A percentile compares a stretch with the other conserved stretches of the same genome.
These are phyloP conservation scores for Cephus nigrinus DNA, from an alignment of 2,888 invertebrate genomes.

Conservation along the genomic window DNA sequence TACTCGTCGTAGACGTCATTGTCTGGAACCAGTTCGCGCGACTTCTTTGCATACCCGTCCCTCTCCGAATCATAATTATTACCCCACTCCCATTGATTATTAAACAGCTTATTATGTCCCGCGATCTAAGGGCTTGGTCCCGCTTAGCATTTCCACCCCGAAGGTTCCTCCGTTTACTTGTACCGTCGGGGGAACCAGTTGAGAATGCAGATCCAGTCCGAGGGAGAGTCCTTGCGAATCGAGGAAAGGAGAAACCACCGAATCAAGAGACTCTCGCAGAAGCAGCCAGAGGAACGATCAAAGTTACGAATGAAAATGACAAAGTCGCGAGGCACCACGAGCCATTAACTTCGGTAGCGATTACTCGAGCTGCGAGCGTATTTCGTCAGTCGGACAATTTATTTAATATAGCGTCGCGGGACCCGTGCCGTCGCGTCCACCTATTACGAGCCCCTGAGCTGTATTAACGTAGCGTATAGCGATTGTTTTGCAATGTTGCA, in stretches of 20 bases:
- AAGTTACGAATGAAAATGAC: background rate
- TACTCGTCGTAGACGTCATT: constrained; percentile 48
- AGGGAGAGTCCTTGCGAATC: background rate
- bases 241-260: background rate
- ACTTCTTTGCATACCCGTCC: constrained; percentile 60
- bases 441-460: constrained; percentile 26
- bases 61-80: constrained; percentile 61
- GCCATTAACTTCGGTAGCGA: background rate
- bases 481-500: constrained; percentile 64
- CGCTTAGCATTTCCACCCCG: constrained; percentile 3
- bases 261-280: background rate
- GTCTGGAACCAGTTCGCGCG: constrained; percentile 64
- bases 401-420: constrained; percentile 40
- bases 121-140: constrained; percentile 5
- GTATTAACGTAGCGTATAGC: constrained; percentile 25
- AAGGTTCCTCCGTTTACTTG: background rate
- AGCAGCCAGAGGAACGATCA: background rate
- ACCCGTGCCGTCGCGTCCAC: constrained; percentile 29
- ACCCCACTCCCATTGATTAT: constrained; percentile 62
- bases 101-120: constrained; percentile 52
- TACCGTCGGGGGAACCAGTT: background rate
- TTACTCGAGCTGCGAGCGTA: background rate
- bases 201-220: background rate
- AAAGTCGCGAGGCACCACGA: background rate
- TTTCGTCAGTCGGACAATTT: constrained; percentile 49